phyloP scores from a whole-genome alignment of 2,888 invertebrate genomes.

The Drosophila hamatofila region DNA sequence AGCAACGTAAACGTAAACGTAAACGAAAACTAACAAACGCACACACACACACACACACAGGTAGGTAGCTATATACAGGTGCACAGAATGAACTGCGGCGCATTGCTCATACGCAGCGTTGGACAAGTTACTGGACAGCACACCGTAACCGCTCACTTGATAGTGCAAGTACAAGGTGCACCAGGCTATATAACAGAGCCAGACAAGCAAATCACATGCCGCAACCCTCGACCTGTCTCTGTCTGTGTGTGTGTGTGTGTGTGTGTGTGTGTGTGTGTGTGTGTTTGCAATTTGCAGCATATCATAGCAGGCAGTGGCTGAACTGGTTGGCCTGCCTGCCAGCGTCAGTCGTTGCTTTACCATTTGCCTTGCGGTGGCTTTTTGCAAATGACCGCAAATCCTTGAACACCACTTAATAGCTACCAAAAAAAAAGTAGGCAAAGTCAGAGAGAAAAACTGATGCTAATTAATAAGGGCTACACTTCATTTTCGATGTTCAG shows the following conservation, averaged over 20 bases:
- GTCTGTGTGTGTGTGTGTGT: neutral
- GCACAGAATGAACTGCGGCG: slow-evolving; percentile 47
- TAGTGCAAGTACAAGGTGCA: slow-evolving; percentile 37
- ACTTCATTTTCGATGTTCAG: slow-evolving; percentile 44
- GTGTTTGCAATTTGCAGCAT: slow-evolving; percentile 70
- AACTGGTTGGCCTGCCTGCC: neutral
- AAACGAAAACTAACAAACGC: slow-evolving; percentile 22
- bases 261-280: slow-evolving; percentile 1
- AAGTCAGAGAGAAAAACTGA: slow-evolving; percentile 13
- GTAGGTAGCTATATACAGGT: neutral
- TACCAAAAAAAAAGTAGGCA: slow-evolving; percentile 15
- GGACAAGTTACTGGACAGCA: slow-evolving; percentile 54
- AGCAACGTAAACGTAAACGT: slow-evolving; percentile 35
- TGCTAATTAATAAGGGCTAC: slow-evolving; percentile 64
- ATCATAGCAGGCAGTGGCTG: slow-evolving; percentile 52
- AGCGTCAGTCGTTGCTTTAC: slow-evolving; percentile 1
- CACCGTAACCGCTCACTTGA: slow-evolving; percentile 35
- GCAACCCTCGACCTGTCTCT: slow-evolving; percentile 43
- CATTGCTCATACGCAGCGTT: slow-evolving; percentile 74
- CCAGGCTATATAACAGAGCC: slow-evolving; percentile 36
- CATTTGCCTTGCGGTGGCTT: slow-evolving; percentile 29
- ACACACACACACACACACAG: slow-evolving; percentile 19
- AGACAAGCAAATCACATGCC: slow-evolving; percentile 76
- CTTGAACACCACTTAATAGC: slow-evolving; percentile 47
- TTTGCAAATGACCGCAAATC: slow-evolving; percentile 50